phyloP scores from a whole-genome alignment of 1,140 invertebrate genomes.

The Diabrotica undecimpunctata region DNA sequence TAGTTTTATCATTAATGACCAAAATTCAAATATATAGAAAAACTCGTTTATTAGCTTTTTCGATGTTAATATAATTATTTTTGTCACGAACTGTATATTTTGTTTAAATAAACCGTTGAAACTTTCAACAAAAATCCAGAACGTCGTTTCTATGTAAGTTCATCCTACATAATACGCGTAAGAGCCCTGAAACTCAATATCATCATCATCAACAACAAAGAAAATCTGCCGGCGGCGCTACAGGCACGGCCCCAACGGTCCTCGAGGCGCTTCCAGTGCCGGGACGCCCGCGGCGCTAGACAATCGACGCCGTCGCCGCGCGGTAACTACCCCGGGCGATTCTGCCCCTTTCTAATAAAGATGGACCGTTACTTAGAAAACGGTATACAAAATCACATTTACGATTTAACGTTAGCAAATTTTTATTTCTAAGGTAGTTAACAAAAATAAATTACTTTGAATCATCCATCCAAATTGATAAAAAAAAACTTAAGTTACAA shows the following conservation, averaged over 20 bases:
- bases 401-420: too few species aligned
- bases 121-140: background rate
- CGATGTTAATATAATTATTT: background rate
- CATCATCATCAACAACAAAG: background rate
- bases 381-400: background rate
- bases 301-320: constrained; percentile 17
- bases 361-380: background rate
- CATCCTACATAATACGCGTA: background rate
- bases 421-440: too few species aligned
- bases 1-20: too few species aligned
- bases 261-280: constrained; percentile 25
- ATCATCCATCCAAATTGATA: too few species aligned
- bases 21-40: too few species aligned
- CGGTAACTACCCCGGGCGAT: background rate
- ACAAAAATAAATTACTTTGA: too few species aligned
- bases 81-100: background rate
- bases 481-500: too few species aligned
- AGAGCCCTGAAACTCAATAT: background rate
- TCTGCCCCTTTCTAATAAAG: background rate
- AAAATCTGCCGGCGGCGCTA: constrained; percentile 27
- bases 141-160: background rate
- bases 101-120: background rate
- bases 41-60: too few species aligned
- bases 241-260: constrained; percentile 26
- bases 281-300: constrained; percentile 36